Base-by-base conservation (phyloP, 1,140 invertebrate genomes). In the Megathymus violae region DNA sequence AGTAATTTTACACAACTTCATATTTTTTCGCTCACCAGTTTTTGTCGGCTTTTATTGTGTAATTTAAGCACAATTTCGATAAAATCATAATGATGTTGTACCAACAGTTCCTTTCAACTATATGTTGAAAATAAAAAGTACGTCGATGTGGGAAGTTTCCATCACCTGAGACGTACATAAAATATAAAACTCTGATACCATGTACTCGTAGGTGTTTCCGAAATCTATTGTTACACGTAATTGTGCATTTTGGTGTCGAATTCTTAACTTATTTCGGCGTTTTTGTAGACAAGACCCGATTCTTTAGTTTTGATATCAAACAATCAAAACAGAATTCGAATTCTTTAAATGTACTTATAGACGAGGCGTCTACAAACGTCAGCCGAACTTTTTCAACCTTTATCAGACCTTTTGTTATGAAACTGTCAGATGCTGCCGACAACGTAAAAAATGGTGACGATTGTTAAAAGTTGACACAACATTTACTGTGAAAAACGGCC, bases 301-400 rank as follows among this genome's bases (percentile, higher is more conserved):
- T 76, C 74, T 80, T 76, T 78, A 72, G 74, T 82, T 79, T 83
- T 72, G 65, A 63, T 84, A 83, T 87, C 78, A 74, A 78, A 88
- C 74, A 81, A 86, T 88, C 84, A 88, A 84, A 88, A 87, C 72
- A 86, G 62, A 79, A 79, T 69, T 64, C 60, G 70, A 74, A 67
- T 75, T 70, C 75, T 72, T 77, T 80, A 80, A 66, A 31, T 6
- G 27, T 31, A 6, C n/a, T n/a, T 36, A 11, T 7, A 11, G 10
- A 36, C 10, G 34, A 36, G 1, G 4, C 62, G 19, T 54, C 38
- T 54, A 68, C 72, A 73, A 81, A 79, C 74, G 74, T 66, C 62
- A 68, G 85, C 80, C 84, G 78, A 84, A 82, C 71, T 87, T 81
- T 78, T 82, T 69, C 76, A 84, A 82, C 71, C 86, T 81, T 78